Evolutionary conservation across 2,888 invertebrate genomes (phyloP), one percentile per base, ranked within the genome.

Genomic region (Heliconius ethilla): DNA sequence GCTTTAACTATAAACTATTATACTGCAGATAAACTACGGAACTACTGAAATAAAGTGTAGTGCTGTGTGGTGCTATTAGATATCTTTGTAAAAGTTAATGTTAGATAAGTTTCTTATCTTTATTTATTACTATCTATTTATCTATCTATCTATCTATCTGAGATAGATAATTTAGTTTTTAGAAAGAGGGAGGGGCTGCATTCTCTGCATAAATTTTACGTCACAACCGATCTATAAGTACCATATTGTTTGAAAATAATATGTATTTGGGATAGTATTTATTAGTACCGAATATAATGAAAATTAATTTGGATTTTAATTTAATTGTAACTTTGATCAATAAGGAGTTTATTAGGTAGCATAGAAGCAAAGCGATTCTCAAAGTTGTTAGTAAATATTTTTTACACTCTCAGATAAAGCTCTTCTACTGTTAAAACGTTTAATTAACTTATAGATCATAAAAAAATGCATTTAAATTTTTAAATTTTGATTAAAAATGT

Each of bases 121-220:
- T 25, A 67, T 55, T 70, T 72, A 29, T 45, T 59, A 70, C 73
- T 78, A 75, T 65, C 67, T 67, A 63, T 75, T 0, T 51, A 18
- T 51, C 18, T 45, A 45, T 45, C 13, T 45, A 45, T 45, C 15
- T 22, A 51, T 51, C 7, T 51, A 51, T 51, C 51, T 51, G 51
- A 73, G 25, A 27, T 59, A 75, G 72, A 75, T 76, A 79, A 25
- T 78, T 77, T 75, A 78, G n/a, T 74, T 70, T 59, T 80, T 81
- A 75, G 79, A 81, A 83, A 81, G 77, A 81, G 87, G 90, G 89
- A 87, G 87, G 86, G 89, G 87, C 87, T 84, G 84, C 87, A 86
- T 86, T 86, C 86, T 88, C 84, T 84, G 84, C 83, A 83, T 83
- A 85, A 82, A 83, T 84, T 74, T 82, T 82, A 82, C 82, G 85